Evolutionary conservation across 2,888 invertebrate genomes (phyloP).

Genomic region (Cerastis leucographa): DNA sequence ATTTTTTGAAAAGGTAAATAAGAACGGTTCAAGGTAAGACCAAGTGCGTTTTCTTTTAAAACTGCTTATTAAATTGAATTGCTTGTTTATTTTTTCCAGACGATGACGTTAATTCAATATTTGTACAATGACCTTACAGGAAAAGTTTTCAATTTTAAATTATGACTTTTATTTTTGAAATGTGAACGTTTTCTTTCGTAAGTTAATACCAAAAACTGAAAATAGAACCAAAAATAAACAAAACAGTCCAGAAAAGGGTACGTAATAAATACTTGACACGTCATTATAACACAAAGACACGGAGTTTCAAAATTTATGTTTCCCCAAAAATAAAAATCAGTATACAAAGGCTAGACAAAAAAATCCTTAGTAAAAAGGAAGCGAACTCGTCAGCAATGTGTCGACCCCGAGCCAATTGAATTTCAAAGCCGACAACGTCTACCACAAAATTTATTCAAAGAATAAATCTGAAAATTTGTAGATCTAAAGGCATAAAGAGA

Average conservation of each 20-base stretch:
- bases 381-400: constrained; percentile 88
- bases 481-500: constrained; percentile 89
- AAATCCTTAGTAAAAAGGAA: constrained; percentile 82
- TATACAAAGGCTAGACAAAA: constrained; percentile 74
- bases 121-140: too few relatives aligned
- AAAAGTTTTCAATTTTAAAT: too few relatives aligned
- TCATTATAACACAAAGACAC: constrained; percentile 52
- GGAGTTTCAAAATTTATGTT: constrained; percentile 66
- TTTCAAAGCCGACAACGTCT: constrained; percentile 90
- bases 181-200: too few relatives aligned
- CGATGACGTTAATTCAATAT: too few relatives aligned
- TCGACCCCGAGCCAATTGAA: constrained; percentile 89
- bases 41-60: too few relatives aligned
- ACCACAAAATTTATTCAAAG: constrained; percentile 91
- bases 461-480: constrained; percentile 91
- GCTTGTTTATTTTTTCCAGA: too few relatives aligned
- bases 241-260: constrained; percentile 27
- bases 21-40: too few relatives aligned
- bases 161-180: too few relatives aligned
- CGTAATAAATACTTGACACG: constrained; percentile 57
- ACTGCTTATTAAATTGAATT: too few relatives aligned
- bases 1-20: too few relatives aligned
- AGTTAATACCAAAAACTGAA: not conserved
- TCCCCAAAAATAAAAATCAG: constrained; percentile 67
- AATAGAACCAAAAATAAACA: constrained; percentile 11